Conservation (phyloP, 2,797 vertebrate species). For the Acanthopagrus latus region DNA sequence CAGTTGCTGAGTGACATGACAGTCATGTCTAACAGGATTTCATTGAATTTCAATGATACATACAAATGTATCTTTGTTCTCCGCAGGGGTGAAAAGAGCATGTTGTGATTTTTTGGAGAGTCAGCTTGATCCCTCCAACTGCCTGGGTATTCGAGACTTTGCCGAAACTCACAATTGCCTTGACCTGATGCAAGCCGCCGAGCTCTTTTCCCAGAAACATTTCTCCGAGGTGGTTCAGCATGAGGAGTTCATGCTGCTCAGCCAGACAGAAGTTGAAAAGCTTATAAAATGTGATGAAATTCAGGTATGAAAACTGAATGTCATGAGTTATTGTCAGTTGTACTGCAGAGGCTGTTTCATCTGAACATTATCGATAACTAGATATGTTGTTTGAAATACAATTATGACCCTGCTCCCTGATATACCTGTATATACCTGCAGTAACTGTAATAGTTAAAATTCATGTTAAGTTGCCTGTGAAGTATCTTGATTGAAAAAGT, state of each 20-base stretch:
- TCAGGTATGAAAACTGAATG: conserved; percentile 86
- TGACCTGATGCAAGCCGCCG: conserved; percentile 97
- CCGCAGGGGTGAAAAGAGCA: conserved; percentile 96
- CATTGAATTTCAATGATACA: neutral
- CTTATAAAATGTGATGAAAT: conserved; percentile 99
- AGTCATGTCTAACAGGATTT: conserved; percentile 1
- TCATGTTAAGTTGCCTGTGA: conserved; percentile 1
- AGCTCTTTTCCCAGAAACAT: conserved; percentile 98
- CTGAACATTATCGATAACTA: neutral
- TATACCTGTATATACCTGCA: neutral
- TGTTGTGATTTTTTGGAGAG: conserved; percentile 99
- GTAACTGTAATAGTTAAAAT: neutral
- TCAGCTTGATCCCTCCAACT: conserved; percentile 97
- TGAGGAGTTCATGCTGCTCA: conserved; percentile 98
- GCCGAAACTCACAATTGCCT: conserved; percentile 98
- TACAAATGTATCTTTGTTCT: conserved; percentile 53
- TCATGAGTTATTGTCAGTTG: neutral
- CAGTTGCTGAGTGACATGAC: neutral
- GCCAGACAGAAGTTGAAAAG: conserved; percentile 96
- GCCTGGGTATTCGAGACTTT: conserved; percentile 97
- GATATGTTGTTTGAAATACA: neutral
- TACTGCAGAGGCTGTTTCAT: neutral
- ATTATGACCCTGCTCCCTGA: neutral
- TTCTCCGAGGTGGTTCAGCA: conserved; percentile 99
- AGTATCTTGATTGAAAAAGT: neutral